phyloP scores from a whole-genome alignment of 2,797 vertebrate genomes.

The Pachyuromys duprasi region DNA sequence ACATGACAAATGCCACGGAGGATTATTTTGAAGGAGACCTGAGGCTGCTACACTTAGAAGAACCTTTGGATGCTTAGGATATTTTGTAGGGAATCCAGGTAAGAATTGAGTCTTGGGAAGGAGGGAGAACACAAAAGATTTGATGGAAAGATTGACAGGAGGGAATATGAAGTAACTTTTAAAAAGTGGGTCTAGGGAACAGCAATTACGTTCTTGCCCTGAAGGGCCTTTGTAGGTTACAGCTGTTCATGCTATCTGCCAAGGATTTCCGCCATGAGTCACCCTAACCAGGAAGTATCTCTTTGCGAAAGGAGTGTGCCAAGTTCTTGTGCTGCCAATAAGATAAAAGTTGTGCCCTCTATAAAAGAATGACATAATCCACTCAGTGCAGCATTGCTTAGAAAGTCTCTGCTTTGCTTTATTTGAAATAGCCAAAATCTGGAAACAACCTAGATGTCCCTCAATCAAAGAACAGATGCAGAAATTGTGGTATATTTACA shows the following conservation, averaged over 20 bases:
- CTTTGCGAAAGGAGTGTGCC: neutral
- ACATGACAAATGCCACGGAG: neutral
- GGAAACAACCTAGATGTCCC: too few relatives aligned
- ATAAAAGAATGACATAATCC: neutral
- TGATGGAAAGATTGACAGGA: neutral
- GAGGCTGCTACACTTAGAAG: neutral
- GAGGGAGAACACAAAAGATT: neutral
- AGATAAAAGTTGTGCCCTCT: neutral
- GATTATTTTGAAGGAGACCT: neutral
- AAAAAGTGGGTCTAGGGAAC: neutral
- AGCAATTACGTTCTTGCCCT: neutral
- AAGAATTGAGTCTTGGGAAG: neutral
- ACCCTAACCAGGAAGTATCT: neutral
- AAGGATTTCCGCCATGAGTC: slow-evolving; percentile 67
- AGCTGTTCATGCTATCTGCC: neutral
- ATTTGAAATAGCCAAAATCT: too few relatives aligned
- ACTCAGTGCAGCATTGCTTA: neutral
- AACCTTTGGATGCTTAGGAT: neutral
- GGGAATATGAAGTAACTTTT: neutral
- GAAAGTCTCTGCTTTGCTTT: neutral
- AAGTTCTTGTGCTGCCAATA: neutral
- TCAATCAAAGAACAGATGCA: too few relatives aligned
- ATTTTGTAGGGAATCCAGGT: neutral
- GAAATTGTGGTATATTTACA: too few relatives aligned
- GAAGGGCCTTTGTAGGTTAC: neutral